Conservation (phyloP, 1,140 invertebrate genomes). For the Euura saliciscinereae region DNA sequence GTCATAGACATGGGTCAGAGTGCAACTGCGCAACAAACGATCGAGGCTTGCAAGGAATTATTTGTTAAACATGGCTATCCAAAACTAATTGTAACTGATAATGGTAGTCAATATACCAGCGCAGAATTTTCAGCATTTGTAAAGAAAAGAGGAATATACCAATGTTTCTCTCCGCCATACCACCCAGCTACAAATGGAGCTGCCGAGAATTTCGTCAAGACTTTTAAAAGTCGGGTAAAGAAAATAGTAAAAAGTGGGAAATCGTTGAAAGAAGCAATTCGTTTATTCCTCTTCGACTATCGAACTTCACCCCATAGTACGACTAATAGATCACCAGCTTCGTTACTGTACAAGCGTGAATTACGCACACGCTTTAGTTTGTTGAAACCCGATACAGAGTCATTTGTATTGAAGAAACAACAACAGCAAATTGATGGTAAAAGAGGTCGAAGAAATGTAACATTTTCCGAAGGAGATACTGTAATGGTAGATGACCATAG, state of each 20-base stretch:
- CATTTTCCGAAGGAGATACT: slow-evolving; percentile 9
- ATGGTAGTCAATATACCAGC: too few species aligned
- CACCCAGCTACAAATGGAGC: too few species aligned
- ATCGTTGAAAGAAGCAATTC: slow-evolving; percentile 6
- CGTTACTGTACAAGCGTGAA: slow-evolving; percentile 4
- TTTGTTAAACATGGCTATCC: too few species aligned
- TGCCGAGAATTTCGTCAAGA: too few species aligned
- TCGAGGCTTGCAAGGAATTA: slow-evolving; percentile 13
- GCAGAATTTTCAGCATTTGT: slow-evolving; percentile 24
- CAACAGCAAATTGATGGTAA: too few species aligned
- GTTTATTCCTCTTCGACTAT: too few species aligned
- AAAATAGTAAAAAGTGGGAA: slow-evolving; percentile 25
- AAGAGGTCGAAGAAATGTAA: slow-evolving; percentile 8
- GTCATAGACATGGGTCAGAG: slow-evolving; percentile 15
- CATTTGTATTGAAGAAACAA: neutral
- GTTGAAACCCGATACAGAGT: neutral
- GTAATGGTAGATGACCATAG: too few species aligned
- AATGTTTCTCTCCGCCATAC: slow-evolving; percentile 28
- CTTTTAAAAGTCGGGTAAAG: too few species aligned
- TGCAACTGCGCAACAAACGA: slow-evolving; percentile 8
- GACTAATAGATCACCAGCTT: slow-evolving; percentile 12
- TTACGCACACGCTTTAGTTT: neutral
- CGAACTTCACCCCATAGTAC: neutral
- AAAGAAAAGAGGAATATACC: slow-evolving; percentile 31
- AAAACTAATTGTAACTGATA: too few species aligned